Evolutionary conservation across 2,888 invertebrate genomes (phyloP).

Genomic region (Drosophila borealis): DNA sequence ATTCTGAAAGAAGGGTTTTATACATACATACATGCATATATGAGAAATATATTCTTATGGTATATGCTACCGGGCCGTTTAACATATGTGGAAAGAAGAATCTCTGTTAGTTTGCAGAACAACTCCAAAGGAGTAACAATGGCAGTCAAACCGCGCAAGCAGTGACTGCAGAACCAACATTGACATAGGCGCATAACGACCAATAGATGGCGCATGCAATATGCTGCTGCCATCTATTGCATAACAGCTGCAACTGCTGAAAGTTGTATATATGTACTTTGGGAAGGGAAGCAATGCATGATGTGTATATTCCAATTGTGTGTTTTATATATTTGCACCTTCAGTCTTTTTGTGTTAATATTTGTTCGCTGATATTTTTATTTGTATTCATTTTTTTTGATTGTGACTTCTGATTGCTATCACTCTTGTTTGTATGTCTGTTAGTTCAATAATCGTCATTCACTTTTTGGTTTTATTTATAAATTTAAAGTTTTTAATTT

Average conservation of each 20-base stretch:
- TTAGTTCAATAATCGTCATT: not conserved
- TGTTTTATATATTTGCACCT: not conserved
- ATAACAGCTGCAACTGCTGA: slow-evolving; percentile 42
- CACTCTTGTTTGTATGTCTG: not conserved
- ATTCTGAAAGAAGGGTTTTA: too few relatives aligned
- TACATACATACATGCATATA: too few relatives aligned
- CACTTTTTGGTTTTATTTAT: not conserved
- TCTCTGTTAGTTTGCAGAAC: slow-evolving; percentile 29
- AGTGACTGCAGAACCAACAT: slow-evolving; percentile 49
- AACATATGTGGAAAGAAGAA: slow-evolving; percentile 9
- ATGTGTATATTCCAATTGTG: slow-evolving; percentile 10
- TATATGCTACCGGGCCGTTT: too few relatives aligned
- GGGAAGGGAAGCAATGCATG: slow-evolving; percentile 8
- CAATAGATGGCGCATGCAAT: slow-evolving; percentile 66
- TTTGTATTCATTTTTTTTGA: not conserved
- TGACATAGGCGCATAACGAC: slow-evolving; percentile 27
- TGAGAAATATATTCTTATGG: too few relatives aligned
- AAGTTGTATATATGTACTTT: slow-evolving; percentile 4
- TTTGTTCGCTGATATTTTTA: not conserved
- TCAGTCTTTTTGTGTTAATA: not conserved
- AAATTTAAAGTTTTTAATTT: not conserved
- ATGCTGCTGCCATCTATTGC: slow-evolving; percentile 66
- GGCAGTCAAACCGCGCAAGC: slow-evolving; percentile 39
- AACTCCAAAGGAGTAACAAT: slow-evolving; percentile 71
- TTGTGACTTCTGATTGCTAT: not conserved